phyloP scores from a whole-genome alignment of 1,140 invertebrate species.

The Dryas iulia region DNA sequence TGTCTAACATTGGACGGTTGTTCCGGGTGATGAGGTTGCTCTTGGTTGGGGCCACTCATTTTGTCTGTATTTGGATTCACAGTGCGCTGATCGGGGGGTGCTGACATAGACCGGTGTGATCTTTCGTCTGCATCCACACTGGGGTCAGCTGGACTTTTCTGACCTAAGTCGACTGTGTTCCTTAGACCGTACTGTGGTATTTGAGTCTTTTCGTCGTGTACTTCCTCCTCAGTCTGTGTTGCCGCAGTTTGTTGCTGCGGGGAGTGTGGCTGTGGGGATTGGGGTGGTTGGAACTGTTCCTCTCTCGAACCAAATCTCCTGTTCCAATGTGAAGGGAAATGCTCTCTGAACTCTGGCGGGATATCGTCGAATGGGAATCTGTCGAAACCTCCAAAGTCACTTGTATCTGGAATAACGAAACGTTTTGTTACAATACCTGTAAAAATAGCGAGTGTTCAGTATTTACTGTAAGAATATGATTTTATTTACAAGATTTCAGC shows the following conservation, averaged over 20 bases:
- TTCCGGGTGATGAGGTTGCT: conserved; percentile 51
- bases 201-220: conserved; percentile 44
- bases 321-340: conserved; percentile 81
- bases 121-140: conserved; percentile 80
- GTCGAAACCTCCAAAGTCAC: conserved; percentile 74
- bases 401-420: conserved; percentile 71
- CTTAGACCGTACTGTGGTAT: conserved; percentile 86
- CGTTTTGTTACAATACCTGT: conserved; percentile 55
- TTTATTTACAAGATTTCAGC: no score
- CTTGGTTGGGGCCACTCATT: conserved; percentile 64
- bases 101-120: conserved; percentile 85
- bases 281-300: conserved; percentile 45
- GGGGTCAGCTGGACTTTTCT: conserved; percentile 82
- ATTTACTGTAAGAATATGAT: no score
- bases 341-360: conserved; percentile 82
- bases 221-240: conserved; percentile 76
- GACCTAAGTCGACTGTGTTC: conserved; percentile 88
- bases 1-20: conserved; percentile 83
- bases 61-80: conserved; percentile 59
- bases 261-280: conserved; percentile 44
- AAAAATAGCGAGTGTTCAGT: conserved; percentile 18
- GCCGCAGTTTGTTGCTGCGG: conserved; percentile 66
- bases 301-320: conserved; percentile 65
- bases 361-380: conserved; percentile 82
- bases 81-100: conserved; percentile 80